phyloP scores from a whole-genome alignment of 64 coral and sea anemone species.

The Actinia tenebrosa region DNA sequence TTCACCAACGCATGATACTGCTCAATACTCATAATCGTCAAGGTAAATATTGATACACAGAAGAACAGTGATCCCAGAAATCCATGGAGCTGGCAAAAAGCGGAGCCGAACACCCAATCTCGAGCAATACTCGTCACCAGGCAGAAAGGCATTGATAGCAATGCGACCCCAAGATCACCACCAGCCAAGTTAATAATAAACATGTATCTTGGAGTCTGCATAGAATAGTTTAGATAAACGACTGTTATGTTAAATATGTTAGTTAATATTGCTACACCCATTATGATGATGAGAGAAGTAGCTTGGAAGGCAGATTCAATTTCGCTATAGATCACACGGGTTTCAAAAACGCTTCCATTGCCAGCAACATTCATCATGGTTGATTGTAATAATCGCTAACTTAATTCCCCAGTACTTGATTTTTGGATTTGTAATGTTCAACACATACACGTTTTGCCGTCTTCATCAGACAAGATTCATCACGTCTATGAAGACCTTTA shows the following conservation, averaged over 20 bases:
- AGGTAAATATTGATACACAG: constrained; percentile 79
- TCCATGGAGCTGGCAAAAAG: constrained; percentile 79
- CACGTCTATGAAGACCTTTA: neutral
- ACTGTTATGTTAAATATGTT: constrained; percentile 75
- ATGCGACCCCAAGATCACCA: constrained; percentile 74
- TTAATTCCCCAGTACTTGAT: neutral
- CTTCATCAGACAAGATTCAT: neutral
- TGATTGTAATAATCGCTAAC: neutral
- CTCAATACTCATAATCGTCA: constrained; percentile 88
- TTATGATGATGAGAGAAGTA: constrained; percentile 45
- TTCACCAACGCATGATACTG: constrained; percentile 78
- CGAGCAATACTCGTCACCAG: constrained; percentile 75
- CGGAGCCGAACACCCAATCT: constrained; percentile 58
- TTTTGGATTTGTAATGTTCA: neutral
- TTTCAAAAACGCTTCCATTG: neutral
- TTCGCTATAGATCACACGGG: neutral
- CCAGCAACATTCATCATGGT: neutral
- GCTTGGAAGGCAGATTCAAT: constrained; percentile 61
- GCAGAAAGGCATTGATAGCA: constrained; percentile 82
- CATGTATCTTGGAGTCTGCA: constrained; percentile 89
- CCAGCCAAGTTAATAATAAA: constrained; percentile 88
- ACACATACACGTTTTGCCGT: neutral
- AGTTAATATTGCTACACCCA: constrained; percentile 54
- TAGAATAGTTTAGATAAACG: constrained; percentile 67
- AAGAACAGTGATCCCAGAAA: constrained; percentile 90